Base-by-base conservation (phyloP, 1,140 invertebrate species). In the Drosophila insularis region DNA sequence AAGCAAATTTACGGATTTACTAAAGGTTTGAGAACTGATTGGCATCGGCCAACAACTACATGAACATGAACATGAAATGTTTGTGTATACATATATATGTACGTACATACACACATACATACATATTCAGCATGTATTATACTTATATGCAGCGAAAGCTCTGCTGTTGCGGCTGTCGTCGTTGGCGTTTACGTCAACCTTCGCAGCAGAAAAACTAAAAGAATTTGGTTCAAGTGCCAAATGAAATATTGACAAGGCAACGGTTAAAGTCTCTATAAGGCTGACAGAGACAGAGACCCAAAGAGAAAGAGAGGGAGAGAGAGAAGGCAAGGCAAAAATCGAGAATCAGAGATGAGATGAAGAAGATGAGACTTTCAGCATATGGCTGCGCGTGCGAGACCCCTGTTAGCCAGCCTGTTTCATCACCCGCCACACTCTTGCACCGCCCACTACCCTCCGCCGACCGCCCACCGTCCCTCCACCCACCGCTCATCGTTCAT, bases 161-260 rank as follows among this genome's bases (percentile, higher is more conserved):
- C 23, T 14, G 32, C 10, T 32, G 21, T 8, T 31, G 54, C 35
- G 23, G 60, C 60, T 71, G 55, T 64, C 46, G 46, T 19, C 68
- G 17, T 63, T 62, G 61, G 23, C 35, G 61, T 70, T 58, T 50
- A 56, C 74, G 74, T 77, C 74, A 76, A 76, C 74, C 74, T 77
- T 77, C 74, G 80, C 76, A 89, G 76, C 69, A 68, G 43, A 50
- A 50, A 50, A 82, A 89, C 84, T 84, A 71, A 89, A 89, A 89
- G 84, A 89, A 89, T 89, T 89, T 89, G 78, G 84, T 80, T 89
- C 84, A 89, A 89, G 84, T 89, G 84, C 84, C 85, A 89, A 89
- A 89, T 84, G 80, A 89, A 89, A 89, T 89, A 89, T 89, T 89
- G 84, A 89, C 80, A 80, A 84, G 72, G 84, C 84, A 87, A 80